phyloP scores from a whole-genome alignment of 2,113 vertebrate species.

The Lycaon pictus region DNA sequence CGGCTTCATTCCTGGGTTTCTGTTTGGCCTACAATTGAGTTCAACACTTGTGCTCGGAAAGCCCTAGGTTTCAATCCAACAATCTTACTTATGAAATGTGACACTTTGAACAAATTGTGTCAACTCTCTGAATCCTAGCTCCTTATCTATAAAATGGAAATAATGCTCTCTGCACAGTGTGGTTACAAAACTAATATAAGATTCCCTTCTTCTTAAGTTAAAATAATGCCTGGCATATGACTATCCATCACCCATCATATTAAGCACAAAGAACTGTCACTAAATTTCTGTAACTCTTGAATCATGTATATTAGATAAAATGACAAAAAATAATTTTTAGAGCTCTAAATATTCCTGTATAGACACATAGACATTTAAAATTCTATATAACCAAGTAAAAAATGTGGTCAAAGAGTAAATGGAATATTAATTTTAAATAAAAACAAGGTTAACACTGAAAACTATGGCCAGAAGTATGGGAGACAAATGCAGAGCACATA shows the following conservation, averaged over 20 bases:
- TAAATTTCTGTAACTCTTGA: not conserved
- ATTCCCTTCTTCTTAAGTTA: not conserved
- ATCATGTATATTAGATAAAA: not conserved
- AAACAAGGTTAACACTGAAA: not conserved
- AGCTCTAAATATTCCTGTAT: not conserved
- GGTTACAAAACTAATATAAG: not conserved
- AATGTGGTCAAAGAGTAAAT: not conserved
- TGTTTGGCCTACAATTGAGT: not conserved
- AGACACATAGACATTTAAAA: not conserved
- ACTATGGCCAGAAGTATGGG: not conserved
- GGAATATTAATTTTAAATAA: not conserved
- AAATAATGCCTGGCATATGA: not conserved
- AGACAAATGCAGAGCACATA: not conserved
- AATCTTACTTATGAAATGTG: not conserved
- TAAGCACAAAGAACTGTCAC: not conserved
- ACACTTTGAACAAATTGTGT: not conserved
- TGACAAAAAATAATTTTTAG: not conserved
- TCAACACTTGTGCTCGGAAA: not conserved
- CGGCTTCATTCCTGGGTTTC: not conserved
- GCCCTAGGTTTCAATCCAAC: not conserved
- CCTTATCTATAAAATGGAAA: not conserved
- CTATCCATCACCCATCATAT: not conserved
- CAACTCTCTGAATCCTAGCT: not conserved
- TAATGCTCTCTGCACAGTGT: not conserved
- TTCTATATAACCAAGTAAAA: not conserved